phyloP scores from a whole-genome alignment of 2,888 invertebrate species.

The Oscheius sp. region DNA sequence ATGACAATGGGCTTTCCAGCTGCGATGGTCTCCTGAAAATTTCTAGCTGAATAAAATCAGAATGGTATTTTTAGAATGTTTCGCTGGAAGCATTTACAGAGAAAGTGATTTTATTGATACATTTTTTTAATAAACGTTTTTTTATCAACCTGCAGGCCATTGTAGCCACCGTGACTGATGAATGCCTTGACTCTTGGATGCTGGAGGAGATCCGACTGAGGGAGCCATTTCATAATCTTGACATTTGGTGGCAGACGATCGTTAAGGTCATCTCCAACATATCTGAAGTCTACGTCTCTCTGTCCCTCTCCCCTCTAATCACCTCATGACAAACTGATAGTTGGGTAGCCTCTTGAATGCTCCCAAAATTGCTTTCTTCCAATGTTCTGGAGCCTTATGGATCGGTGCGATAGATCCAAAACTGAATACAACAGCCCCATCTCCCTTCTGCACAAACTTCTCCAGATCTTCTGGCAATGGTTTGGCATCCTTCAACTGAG shows the following conservation, averaged over 20 bases:
- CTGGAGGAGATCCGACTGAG: conserved; percentile 67
- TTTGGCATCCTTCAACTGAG: conserved; percentile 48
- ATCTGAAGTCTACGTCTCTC: conserved; percentile 12
- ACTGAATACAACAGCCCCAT: conserved; percentile 45
- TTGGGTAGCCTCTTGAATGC: conserved; percentile 47
- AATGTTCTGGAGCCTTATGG: conserved; percentile 36
- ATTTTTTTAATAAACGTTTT: too few relatives aligned
- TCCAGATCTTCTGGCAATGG: conserved; percentile 41
- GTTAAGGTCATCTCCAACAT: conserved; percentile 23
- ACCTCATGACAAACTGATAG: conserved; percentile 52
- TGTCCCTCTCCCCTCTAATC: neutral
- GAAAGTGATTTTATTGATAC: too few relatives aligned
- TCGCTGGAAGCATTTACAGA: neutral
- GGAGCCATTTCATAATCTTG: conserved; percentile 61
- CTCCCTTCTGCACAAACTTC: conserved; percentile 40
- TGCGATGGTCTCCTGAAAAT: conserved; percentile 40
- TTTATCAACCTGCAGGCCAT: conserved; percentile 79
- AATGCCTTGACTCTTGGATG: conserved; percentile 82
- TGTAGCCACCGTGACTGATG: conserved; percentile 83
- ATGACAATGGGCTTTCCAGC: conserved; percentile 41
- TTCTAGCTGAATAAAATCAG: neutral
- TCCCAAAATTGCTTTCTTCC: conserved; percentile 37
- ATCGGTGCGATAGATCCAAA: conserved; percentile 49
- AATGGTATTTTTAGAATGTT: neutral
- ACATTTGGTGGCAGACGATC: conserved; percentile 48